Evolutionary conservation across 2,888 invertebrate species (phyloP).

Genomic region (Entomobrya multifasciata): DNA sequence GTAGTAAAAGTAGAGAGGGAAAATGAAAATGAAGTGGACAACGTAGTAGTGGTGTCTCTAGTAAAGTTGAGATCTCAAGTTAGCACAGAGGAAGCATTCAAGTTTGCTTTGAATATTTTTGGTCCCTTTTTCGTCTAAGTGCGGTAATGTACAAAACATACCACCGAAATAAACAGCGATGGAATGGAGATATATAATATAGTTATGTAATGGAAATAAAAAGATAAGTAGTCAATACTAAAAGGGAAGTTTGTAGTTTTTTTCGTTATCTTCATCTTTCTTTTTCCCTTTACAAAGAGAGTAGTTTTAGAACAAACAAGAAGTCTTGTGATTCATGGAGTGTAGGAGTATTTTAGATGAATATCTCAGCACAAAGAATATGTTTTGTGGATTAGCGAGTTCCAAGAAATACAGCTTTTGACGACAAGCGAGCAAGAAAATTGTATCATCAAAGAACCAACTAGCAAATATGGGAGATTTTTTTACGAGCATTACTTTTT

Average conservation of each 20-base stretch:
- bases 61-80: too few species aligned
- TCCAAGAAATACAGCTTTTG: too few species aligned
- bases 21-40: conserved; percentile 53
- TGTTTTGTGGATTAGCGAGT: too few species aligned
- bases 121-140: too few species aligned
- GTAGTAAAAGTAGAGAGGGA: neutral
- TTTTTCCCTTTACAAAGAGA: neutral
- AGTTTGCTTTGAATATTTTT: too few species aligned
- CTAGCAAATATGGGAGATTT: neutral
- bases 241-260: conserved; percentile 63
- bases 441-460: too few species aligned
- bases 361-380: too few species aligned
- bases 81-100: too few species aligned
- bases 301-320: neutral
- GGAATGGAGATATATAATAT: neutral
- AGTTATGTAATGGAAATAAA: conserved; percentile 41
- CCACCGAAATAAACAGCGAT: neutral
- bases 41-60: conserved; percentile 5
- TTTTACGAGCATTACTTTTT: neutral
- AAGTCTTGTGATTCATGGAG: too few species aligned
- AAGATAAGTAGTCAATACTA: conserved; percentile 56
- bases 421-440: neutral
- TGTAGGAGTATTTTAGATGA: neutral
- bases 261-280: neutral
- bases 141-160: too few species aligned